These are phyloP conservation scores for Plagodis dolabraria DNA, from an alignment of 2,888 invertebrate genomes.

Conservation along the genomic window DNA sequence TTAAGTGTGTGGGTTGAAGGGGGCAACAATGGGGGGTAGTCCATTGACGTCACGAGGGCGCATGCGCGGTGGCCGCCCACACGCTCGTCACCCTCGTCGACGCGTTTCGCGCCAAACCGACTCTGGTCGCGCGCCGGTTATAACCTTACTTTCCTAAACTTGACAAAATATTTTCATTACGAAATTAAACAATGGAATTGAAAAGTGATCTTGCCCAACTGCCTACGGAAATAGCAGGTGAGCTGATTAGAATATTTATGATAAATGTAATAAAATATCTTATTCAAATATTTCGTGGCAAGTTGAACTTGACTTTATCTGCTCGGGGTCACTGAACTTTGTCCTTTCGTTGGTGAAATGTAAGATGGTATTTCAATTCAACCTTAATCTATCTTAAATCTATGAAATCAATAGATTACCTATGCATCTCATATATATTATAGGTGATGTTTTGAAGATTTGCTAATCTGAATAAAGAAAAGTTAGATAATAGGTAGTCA, in stretches of 20 bases:
- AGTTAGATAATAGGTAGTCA: too few relatives aligned
- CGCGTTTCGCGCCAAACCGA: slow-evolving; percentile 78
- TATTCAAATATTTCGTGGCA: slow-evolving; percentile 38
- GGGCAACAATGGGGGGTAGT: slow-evolving; percentile 46
- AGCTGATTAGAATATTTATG: slow-evolving; percentile 38
- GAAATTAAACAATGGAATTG: slow-evolving; percentile 56
- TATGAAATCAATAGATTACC: too few relatives aligned
- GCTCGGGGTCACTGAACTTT: slow-evolving; percentile 55
- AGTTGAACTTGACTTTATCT: slow-evolving; percentile 46
- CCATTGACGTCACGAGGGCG: slow-evolving; percentile 70
- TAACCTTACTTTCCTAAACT: slow-evolving; percentile 61
- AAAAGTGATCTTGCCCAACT: slow-evolving; percentile 49
- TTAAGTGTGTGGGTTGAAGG: slow-evolving; percentile 46
- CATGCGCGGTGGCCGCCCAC: slow-evolving; percentile 70
- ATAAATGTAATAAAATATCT: slow-evolving; percentile 10
- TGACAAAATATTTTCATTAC: slow-evolving; percentile 33
- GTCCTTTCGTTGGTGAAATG: slow-evolving; percentile 28
- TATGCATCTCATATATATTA: too few relatives aligned
- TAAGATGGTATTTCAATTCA: not conserved
- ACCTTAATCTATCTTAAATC: too few relatives aligned
- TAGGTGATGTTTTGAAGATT: too few relatives aligned
- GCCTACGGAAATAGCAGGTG: slow-evolving; percentile 62
- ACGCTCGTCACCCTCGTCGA: slow-evolving; percentile 50
- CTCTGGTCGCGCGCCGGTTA: slow-evolving; percentile 65
- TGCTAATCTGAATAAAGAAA: too few relatives aligned